Evolutionary conservation across 2,797 vertebrate species (phyloP), one percentile per base, ranked within the genome.

Genomic region (Chloroceryle inda): DNA sequence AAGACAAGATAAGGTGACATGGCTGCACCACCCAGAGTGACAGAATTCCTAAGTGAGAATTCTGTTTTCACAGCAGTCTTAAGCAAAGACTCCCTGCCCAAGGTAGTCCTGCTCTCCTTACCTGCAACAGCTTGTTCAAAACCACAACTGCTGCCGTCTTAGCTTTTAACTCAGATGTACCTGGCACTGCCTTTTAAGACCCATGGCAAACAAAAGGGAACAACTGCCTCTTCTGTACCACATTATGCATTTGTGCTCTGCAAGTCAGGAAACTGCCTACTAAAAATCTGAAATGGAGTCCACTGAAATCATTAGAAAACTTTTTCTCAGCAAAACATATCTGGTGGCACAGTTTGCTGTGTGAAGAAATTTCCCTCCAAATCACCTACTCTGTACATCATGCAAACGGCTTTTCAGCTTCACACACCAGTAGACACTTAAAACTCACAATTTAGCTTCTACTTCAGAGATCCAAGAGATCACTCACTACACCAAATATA

Each of bases 401-500:
- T 0, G 2, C 26, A 40, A 84, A 37, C 6, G 62, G 22, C 20
- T 79, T 31, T 44, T 35, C 31, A 35, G 40, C 31, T 55, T 62
- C 2, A 33, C 15, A 22, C 5, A 4, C 2, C 3, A 17, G 3
- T 4, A 84, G 31, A 44, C 4, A 53, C 4, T 19, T 53, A 23
- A 62, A 76, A 15, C 11, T 72, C n/a, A n/a, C 10, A 17, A 21
- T n/a, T 19, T 45, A 49, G 17, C 24, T 76, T 79, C 81, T 79
- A 6, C 8, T 58, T 73, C 38, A 44, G 56, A 80, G 18, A 56
- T 3, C 9, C 5, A 21, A 45, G 12, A 42, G 10, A 14, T 44
- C 6, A 31, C 24, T 11, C 1, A 0, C 23, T 24, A 64, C 3
- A 78, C 1, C 1, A 27, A 9, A 13, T 0, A 3, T 10, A 58